phyloP scores from a whole-genome alignment of 2,888 invertebrate species.

The Philonicus albiceps region DNA sequence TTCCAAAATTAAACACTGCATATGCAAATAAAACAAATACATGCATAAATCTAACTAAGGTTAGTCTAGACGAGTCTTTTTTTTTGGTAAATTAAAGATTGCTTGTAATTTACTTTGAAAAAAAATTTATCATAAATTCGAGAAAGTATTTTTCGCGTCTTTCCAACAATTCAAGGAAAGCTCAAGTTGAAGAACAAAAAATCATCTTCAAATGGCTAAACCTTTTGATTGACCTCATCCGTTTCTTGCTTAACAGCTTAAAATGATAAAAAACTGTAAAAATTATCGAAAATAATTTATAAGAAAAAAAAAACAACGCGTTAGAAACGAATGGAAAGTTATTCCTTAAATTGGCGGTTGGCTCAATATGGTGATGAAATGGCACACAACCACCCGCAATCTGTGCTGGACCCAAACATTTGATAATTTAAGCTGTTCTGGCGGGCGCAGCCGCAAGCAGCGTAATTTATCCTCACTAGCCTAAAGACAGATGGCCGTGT shows the following conservation, averaged over 20 bases:
- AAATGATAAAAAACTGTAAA: neutral
- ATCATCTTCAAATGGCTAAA: neutral
- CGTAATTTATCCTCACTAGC: neutral
- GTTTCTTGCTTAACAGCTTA: neutral
- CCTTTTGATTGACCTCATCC: neutral
- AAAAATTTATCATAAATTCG: neutral
- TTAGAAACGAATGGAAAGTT: neutral
- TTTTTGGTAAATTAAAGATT: no score
- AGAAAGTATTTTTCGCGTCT: neutral
- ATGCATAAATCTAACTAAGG: no score
- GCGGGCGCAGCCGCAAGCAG: neutral
- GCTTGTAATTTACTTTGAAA: neutral
- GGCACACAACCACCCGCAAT: neutral
- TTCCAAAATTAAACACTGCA: no score
- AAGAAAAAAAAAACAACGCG: neutral
- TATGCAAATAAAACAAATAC: no score
- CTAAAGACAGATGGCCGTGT: neutral
- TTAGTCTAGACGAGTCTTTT: no score
- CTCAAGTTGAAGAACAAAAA: neutral
- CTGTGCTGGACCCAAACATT: neutral
- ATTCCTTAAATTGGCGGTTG: neutral
- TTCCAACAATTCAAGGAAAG: neutral
- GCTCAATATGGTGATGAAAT: neutral
- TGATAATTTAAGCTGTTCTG: neutral
- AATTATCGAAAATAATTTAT: neutral